phyloP scores from a whole-genome alignment of 2,797 vertebrate genomes.

The Brachyrhaphis roseni region DNA sequence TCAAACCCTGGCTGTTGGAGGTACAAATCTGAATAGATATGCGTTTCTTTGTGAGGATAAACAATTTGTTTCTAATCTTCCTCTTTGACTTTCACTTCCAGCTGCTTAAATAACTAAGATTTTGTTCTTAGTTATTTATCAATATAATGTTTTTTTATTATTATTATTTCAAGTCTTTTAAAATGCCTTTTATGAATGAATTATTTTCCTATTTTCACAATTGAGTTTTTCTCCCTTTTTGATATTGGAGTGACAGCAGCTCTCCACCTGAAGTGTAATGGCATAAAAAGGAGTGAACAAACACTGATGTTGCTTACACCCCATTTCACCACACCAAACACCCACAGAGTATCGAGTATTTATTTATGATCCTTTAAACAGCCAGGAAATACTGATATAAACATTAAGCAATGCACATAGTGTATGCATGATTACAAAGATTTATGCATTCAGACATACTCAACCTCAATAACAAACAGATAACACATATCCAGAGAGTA shows the following conservation, averaged over 20 bases:
- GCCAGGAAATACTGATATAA: slow-evolving; percentile 26
- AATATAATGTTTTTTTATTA: background rate
- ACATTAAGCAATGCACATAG: slow-evolving; percentile 40
- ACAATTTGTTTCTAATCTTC: background rate
- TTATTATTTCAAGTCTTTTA: background rate
- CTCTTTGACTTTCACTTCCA: background rate
- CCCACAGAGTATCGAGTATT: slow-evolving; percentile 34
- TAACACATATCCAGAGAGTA: slow-evolving; percentile 23
- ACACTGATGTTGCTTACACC: slow-evolving; percentile 66
- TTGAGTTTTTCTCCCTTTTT: slow-evolving; percentile 19
- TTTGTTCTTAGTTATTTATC: background rate
- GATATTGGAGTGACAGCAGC: slow-evolving; percentile 49
- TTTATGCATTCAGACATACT: slow-evolving; percentile 28
- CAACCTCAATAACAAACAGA: slow-evolving; percentile 27
- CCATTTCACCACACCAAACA: slow-evolving; percentile 41
- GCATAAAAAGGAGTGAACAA: slow-evolving; percentile 65
- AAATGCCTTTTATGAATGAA: background rate
- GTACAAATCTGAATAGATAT: slow-evolving; percentile 1
- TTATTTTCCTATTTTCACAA: background rate
- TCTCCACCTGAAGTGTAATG: slow-evolving; percentile 59
- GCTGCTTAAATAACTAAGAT: background rate
- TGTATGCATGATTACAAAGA: slow-evolving; percentile 32
- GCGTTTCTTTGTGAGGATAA: background rate
- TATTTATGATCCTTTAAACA: slow-evolving; percentile 45
- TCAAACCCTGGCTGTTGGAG: slow-evolving; percentile 98